phyloP scores from a whole-genome alignment of 2,888 invertebrate species.

The Keiferia lycopersicella region DNA sequence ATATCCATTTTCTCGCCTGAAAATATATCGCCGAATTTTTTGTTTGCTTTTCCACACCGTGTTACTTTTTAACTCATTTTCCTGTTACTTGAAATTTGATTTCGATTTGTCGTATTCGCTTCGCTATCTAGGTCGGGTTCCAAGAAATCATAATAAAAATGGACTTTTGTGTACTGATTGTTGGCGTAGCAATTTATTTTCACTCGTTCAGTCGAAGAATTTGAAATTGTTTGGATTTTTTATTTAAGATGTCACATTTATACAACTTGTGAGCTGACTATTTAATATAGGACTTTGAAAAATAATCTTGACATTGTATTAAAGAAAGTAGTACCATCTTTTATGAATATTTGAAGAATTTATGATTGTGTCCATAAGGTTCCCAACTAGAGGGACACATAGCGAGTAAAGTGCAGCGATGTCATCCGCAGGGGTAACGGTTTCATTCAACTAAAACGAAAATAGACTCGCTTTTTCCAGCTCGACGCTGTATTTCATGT shows the following conservation, averaged over 20 bases:
- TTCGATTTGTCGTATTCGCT: slow-evolving; percentile 6
- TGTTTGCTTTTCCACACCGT: slow-evolving; percentile 5
- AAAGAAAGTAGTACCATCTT: too few species aligned
- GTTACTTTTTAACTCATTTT: slow-evolving; percentile 20
- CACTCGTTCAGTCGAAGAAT: too few species aligned
- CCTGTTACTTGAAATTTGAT: background rate
- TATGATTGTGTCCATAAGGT: background rate
- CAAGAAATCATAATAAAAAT: background rate
- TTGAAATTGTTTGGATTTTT: too few species aligned
- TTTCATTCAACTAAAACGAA: slow-evolving; percentile 11
- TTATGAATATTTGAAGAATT: background rate
- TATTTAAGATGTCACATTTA: too few species aligned
- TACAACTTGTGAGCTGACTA: too few species aligned
- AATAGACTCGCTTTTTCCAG: slow-evolving; percentile 7
- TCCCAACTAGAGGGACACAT: background rate
- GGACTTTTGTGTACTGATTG: background rate
- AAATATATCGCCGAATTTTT: slow-evolving; percentile 25
- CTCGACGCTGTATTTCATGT: background rate
- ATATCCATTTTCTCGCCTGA: slow-evolving; percentile 27
- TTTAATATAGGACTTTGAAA: too few species aligned
- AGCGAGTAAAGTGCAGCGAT: background rate
- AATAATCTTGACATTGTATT: too few species aligned
- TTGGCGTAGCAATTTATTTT: too few species aligned
- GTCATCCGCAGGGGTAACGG: background rate
- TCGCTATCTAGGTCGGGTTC: background rate